phyloP scores from a whole-genome alignment of 2,113 vertebrate genomes.

The Dipodomys stephensi region DNA sequence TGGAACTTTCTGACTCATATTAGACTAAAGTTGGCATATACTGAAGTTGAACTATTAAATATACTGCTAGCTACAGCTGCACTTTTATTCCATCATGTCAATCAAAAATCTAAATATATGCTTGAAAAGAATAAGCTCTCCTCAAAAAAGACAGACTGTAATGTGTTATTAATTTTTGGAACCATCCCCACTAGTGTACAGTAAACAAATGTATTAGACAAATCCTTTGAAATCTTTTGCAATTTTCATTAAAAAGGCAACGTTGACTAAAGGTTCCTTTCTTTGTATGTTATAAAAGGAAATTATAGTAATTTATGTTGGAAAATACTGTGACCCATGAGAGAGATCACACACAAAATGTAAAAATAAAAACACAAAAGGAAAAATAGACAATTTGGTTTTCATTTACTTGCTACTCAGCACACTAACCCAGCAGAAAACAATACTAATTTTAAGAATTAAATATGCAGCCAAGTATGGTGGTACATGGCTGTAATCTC shows the following conservation, averaged over 20 bases:
- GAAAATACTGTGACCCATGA: conserved; percentile 44
- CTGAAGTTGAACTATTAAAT: conserved; percentile 68
- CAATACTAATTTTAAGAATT: conserved; percentile 43
- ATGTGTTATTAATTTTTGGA: conserved; percentile 66
- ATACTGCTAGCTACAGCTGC: conserved; percentile 66
- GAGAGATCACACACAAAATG: conserved; percentile 36
- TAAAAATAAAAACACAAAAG: conserved; percentile 66
- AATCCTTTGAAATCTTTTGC: conserved; percentile 50
- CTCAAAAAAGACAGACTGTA: conserved; percentile 60
- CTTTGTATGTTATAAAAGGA: conserved; percentile 50
- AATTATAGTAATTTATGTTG: conserved; percentile 56
- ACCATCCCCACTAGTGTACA: conserved; percentile 35
- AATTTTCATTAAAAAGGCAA: conserved; percentile 69
- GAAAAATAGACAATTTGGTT: conserved; percentile 47
- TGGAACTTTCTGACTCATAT: conserved; percentile 41
- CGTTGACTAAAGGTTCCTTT: conserved; percentile 41
- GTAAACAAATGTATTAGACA: conserved; percentile 69
- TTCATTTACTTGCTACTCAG: conserved; percentile 53
- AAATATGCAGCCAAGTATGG: not conserved
- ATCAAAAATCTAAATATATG: conserved; percentile 77
- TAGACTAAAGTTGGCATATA: conserved; percentile 60
- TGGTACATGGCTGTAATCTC: not conserved
- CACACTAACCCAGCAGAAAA: conserved; percentile 34
- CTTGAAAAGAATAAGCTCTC: conserved; percentile 73
- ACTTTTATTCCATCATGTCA: conserved; percentile 71